Evolutionary conservation across 92 coral and sea anemone species (phyloP), one percentile per base, ranked within the genome.

Genomic region (Anthopleura xanthogrammica): DNA sequence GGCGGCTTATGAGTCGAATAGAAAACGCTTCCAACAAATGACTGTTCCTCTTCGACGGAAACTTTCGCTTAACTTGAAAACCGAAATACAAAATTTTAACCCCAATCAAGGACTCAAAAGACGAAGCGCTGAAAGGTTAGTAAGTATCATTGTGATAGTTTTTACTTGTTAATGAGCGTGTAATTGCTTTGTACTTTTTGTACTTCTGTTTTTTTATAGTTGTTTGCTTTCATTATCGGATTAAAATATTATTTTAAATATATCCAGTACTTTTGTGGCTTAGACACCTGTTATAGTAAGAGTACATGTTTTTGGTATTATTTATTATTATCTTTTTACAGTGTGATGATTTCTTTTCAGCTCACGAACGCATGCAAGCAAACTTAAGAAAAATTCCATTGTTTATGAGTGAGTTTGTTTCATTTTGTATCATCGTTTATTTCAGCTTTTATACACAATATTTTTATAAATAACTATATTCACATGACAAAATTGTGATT

Each of bases 1-100:
- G 12, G 86, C 91, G 8, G 79, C 93, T 6, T 89, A 96, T 80
- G 98, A 87, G 80, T 78, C 86, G 43, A 95, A 86, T 60, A 86
- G 94, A 80, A 87, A 77, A 57, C 91, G 85, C 75, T 96, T 90
- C 87, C 96, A 84, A 79, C 88, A 87, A 60, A 95, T 88, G 98
- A 95, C 98, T 2, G 88, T 77, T 71, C 91, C 93, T 36, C 88
- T 96, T 55, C 85, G 97, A 57, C 87, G 98, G 77, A 95, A 96
- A 72, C 83, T 94, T 17, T 94, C 98, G 8, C 83, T 94, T 60
- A 95, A 95, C 79, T 81, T 96, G 80, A 92, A 92, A 83, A 83
- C 85, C 76, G 99, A 96, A 84, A 90, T 96, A 12, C 98, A 96
- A 72, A 87, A 76, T 24, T 93, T 93, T 72, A 92, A 91, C 65